Evolutionary conservation across 2,888 invertebrate genomes (phyloP).

Genomic region (Xestoiulus laeticollis): DNA sequence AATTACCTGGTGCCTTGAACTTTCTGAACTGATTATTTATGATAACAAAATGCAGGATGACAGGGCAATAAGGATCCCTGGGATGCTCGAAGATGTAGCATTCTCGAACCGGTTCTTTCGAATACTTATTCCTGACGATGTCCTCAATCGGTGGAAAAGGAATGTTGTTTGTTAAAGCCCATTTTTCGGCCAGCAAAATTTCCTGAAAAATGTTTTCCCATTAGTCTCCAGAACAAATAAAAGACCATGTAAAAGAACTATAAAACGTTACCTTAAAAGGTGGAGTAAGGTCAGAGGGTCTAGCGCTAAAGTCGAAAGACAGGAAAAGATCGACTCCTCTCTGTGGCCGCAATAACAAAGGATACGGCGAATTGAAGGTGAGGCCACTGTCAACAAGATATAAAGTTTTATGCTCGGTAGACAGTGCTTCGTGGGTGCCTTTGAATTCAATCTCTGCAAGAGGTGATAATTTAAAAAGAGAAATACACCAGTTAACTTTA

Average conservation of each 20-base stretch:
- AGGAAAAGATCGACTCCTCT: slow-evolving; percentile 65
- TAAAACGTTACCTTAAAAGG: slow-evolving; percentile 63
- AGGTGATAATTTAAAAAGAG: neutral
- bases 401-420: slow-evolving; percentile 64
- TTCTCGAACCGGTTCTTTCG: slow-evolving; percentile 64
- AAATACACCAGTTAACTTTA: neutral
- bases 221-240: neutral
- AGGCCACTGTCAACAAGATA: slow-evolving; percentile 67
- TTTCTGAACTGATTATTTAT: slow-evolving; percentile 64
- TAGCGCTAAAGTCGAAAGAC: slow-evolving; percentile 66
- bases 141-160: slow-evolving; percentile 66
- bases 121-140: slow-evolving; percentile 60
- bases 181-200: slow-evolving; percentile 65
- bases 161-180: slow-evolving; percentile 65
- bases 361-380: slow-evolving; percentile 67
- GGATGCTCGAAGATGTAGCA: slow-evolving; percentile 65
- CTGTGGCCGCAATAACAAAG: slow-evolving; percentile 65
- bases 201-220: slow-evolving; percentile 60
- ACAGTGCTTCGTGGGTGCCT: slow-evolving; percentile 64
- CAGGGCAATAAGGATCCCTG: slow-evolving; percentile 63
- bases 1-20: slow-evolving; percentile 64
- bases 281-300: slow-evolving; percentile 63
- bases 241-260: neutral
- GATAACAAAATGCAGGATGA: slow-evolving; percentile 65
- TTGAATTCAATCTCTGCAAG: slow-evolving; percentile 63